Evolutionary conservation across 23 tunicate genomes (phyloP).

Genomic region (Styela clava): DNA sequence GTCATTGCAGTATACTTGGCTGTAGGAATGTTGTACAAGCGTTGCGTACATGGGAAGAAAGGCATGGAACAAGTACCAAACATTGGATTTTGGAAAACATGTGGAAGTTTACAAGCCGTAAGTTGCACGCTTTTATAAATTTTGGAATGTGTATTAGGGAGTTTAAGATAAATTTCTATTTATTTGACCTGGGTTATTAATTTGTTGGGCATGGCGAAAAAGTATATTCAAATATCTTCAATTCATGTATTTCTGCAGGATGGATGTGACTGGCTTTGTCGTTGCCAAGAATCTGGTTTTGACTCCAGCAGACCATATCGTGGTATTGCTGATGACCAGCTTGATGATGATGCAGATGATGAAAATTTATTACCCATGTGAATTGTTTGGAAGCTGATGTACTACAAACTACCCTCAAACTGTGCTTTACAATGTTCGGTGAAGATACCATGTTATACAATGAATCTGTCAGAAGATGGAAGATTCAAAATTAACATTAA

Average conservation of each 20-base stretch:
- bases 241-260: constrained; percentile 48
- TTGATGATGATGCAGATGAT: constrained; percentile 71
- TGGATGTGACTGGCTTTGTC: constrained; percentile 65
- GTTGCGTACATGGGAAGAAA: constrained; percentile 67
- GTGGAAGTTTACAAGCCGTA: constrained; percentile 74
- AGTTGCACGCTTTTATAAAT: constrained; percentile 8
- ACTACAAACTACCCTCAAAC: no score
- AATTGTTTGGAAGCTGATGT: background rate
- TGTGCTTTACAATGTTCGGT: no score
- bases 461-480: no score
- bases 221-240: no score
- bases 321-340: constrained; percentile 89
- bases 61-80: constrained; percentile 78
- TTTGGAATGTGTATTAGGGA: no score
- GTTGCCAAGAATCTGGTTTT: constrained; percentile 59
- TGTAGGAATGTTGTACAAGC: constrained; percentile 57
- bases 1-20: constrained; percentile 35
- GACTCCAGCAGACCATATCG: constrained; percentile 56
- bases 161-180: background rate
- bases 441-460: no score
- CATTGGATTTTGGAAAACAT: constrained; percentile 76
- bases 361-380: constrained; percentile 82
- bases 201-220: no score
- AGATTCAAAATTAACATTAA: no score
- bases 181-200: no score